phyloP scores from a whole-genome alignment of 1,140 invertebrate genomes.

The Tribolium madens region DNA sequence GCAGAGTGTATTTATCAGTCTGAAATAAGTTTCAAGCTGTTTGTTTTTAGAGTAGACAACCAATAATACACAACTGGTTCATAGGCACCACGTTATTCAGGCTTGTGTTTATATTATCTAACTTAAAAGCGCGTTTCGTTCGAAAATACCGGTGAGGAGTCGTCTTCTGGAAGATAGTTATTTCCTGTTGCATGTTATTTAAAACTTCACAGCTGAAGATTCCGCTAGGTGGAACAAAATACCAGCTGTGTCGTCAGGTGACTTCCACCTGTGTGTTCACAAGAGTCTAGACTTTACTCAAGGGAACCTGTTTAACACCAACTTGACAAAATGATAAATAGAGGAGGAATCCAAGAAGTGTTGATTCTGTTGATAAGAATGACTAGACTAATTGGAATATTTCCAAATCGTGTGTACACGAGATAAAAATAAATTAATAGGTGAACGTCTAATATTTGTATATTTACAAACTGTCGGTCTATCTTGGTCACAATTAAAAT shows the following conservation, averaged over 20 bases:
- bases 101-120: background rate
- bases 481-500: conserved; percentile 2
- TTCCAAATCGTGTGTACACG: conserved; percentile 5
- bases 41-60: background rate
- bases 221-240: conserved; percentile 31
- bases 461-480: conserved; percentile 5
- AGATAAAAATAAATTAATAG: conserved; percentile 26
- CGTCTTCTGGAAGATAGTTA: background rate
- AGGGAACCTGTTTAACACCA: conserved; percentile 23
- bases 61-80: background rate
- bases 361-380: conserved; percentile 20
- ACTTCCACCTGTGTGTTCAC: conserved; percentile 27
- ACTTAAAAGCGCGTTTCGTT: background rate
- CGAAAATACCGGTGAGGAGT: background rate
- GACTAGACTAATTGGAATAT: conserved; percentile 14
- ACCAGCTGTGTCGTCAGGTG: conserved; percentile 30
- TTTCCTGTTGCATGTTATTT: conserved; percentile 18
- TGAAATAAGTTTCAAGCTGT: background rate
- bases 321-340: conserved; percentile 10
- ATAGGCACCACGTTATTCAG: background rate
- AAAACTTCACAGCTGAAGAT: conserved; percentile 31
- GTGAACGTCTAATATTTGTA: background rate
- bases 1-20: background rate
- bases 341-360: background rate
- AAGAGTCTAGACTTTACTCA: background rate